phyloP scores from a whole-genome alignment of 2,113 vertebrate genomes.

The Tympanuchus pallidicinctus region DNA sequence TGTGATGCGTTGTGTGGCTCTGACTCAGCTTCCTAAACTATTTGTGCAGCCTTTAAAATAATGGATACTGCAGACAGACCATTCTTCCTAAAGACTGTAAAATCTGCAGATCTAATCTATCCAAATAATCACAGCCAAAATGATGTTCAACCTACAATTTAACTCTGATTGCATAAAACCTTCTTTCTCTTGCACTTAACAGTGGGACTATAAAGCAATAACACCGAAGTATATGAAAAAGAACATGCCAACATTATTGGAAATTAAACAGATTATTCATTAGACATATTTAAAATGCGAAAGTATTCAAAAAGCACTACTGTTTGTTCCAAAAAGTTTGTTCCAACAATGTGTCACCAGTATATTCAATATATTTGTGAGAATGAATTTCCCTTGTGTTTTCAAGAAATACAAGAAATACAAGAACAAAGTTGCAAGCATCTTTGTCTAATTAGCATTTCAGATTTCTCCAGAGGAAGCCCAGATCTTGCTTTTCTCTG shows the following conservation, averaged over 20 bases:
- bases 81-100: background rate
- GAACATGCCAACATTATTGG: background rate
- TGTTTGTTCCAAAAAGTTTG: background rate
- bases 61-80: background rate
- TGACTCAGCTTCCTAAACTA: conserved; percentile 11
- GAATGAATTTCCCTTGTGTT: background rate
- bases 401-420: background rate
- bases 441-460: background rate
- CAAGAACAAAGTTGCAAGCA: background rate
- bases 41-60: conserved; percentile 6
- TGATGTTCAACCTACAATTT: background rate
- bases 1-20: background rate
- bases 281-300: background rate
- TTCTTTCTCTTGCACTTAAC: background rate
- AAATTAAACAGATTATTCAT: background rate
- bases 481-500: background rate
- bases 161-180: background rate
- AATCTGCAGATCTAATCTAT: background rate
- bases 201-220: background rate
- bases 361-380: background rate
- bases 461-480: background rate
- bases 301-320: background rate
- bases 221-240: background rate
- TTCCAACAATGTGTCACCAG: background rate
- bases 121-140: background rate